A percentile compares a stretch with the other conserved stretches of the same genome.
Conservation (phyloP, 2,888 invertebrate genomes). For the Athripsodes cinereus region DNA sequence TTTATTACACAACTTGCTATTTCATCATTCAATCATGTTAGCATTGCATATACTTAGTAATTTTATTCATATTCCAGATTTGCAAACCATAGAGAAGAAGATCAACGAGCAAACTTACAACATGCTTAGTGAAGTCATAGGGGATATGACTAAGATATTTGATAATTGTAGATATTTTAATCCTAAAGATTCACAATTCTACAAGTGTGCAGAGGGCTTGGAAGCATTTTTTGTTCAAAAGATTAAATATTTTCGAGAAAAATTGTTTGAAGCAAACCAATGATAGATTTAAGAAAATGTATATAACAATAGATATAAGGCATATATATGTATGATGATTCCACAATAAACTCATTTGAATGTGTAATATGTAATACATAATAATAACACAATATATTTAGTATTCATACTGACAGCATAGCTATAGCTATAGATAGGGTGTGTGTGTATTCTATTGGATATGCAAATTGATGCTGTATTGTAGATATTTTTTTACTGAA, state of each 20-base stretch:
- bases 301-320: not conserved
- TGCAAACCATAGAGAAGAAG: constrained; percentile 85
- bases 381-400: no score
- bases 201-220: constrained; percentile 90
- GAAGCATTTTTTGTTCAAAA: constrained; percentile 95
- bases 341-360: not conserved
- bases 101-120: constrained; percentile 78
- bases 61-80: constrained; percentile 57
- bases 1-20: no score
- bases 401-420: no score
- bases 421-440: no score
- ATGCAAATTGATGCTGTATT: no score
- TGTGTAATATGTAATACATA: no score
- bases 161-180: constrained; percentile 99
- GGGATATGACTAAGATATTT: constrained; percentile 97
- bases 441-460: no score
- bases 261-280: constrained; percentile 61
- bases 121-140: constrained; percentile 89
- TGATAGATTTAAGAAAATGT: constrained; percentile 26
- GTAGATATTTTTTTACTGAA: constrained; percentile 3
- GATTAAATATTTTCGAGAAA: constrained; percentile 82
- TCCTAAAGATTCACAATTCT: constrained; percentile 91
- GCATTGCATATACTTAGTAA: no score
- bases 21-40: no score
- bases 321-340: not conserved